Conservation (phyloP, 2,888 invertebrate species). For the Cyclophora punctaria region DNA sequence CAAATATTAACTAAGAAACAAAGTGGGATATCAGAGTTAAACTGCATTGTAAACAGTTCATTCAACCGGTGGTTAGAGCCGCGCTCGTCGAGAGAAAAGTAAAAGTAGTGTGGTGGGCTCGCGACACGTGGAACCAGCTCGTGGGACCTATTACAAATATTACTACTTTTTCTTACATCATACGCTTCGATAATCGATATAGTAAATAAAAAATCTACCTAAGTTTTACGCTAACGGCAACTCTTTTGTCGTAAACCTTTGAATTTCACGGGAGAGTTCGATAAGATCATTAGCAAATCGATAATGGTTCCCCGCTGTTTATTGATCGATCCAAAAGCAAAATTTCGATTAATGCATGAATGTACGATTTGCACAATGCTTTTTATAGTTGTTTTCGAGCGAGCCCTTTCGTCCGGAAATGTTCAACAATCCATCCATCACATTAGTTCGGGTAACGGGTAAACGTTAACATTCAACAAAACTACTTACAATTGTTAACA, state of each 20-base stretch:
- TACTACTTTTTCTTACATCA: constrained; percentile 31
- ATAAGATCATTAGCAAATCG: constrained; percentile 65
- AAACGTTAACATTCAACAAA: constrained; percentile 28
- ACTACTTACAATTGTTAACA: constrained; percentile 23
- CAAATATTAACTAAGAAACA: no score
- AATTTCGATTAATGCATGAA: constrained; percentile 36
- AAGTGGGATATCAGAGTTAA: background rate
- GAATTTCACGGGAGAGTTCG: constrained; percentile 45
- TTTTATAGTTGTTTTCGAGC: constrained; percentile 54
- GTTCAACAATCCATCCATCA: constrained; percentile 55
- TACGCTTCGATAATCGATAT: constrained; percentile 16
- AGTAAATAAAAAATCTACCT: constrained; percentile 5
- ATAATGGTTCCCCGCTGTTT: constrained; percentile 45
- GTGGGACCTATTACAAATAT: constrained; percentile 10
- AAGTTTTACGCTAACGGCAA: constrained; percentile 34
- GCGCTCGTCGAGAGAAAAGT: constrained; percentile 56
- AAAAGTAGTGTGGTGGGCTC: constrained; percentile 55
- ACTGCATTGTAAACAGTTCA: constrained; percentile 17
- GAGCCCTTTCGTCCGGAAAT: constrained; percentile 46
- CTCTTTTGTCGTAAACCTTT: constrained; percentile 41
- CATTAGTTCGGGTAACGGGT: constrained; percentile 51
- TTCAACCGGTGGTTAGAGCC: constrained; percentile 17
- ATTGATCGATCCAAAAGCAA: constrained; percentile 35
- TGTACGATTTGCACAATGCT: constrained; percentile 49
- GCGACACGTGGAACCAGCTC: constrained; percentile 30